Conservation (phyloP, 2,888 invertebrate species). For the Megamerina dolium region DNA sequence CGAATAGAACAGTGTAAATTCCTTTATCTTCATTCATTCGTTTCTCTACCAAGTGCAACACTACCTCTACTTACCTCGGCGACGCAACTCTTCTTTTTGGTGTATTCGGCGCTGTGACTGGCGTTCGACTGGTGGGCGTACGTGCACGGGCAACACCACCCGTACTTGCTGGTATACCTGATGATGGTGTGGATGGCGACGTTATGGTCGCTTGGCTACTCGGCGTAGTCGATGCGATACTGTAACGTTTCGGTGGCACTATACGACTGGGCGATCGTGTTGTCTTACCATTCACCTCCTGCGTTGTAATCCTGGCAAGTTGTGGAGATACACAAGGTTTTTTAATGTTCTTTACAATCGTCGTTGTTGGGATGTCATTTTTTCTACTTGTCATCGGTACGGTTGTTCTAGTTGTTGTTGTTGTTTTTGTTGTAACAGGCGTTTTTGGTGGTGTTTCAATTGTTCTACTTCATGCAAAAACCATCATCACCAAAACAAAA, state of each 20-base stretch:
- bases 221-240: conserved; percentile 27
- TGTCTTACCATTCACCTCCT: conserved; percentile 32
- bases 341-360: conserved; percentile 15
- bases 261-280: conserved; percentile 48
- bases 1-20: too few species aligned
- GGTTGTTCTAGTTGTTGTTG: too few species aligned
- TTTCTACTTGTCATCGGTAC: conserved; percentile 10
- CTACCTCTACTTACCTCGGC: conserved; percentile 44
- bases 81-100: conserved; percentile 46
- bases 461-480: background rate
- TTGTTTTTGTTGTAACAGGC: too few species aligned
- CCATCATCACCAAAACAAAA: background rate
- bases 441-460: too few species aligned
- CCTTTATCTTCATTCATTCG: too few species aligned
- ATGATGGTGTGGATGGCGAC: conserved; percentile 11
- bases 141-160: conserved; percentile 30
- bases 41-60: too few species aligned
- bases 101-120: conserved; percentile 43
- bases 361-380: conserved; percentile 13
- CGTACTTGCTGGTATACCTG: conserved; percentile 26
- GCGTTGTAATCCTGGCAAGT: conserved; percentile 38
- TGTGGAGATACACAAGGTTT: conserved; percentile 34
- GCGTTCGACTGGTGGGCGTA: conserved; percentile 37
- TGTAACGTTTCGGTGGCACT: conserved; percentile 48
- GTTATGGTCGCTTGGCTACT: background rate